Percentiles rank a stretch among this genome's conserved stretches.
Conservation (phyloP, 30 jellyfish, hydroid and myxozoan genomes). For the Cassiopea andromeda region DNA sequence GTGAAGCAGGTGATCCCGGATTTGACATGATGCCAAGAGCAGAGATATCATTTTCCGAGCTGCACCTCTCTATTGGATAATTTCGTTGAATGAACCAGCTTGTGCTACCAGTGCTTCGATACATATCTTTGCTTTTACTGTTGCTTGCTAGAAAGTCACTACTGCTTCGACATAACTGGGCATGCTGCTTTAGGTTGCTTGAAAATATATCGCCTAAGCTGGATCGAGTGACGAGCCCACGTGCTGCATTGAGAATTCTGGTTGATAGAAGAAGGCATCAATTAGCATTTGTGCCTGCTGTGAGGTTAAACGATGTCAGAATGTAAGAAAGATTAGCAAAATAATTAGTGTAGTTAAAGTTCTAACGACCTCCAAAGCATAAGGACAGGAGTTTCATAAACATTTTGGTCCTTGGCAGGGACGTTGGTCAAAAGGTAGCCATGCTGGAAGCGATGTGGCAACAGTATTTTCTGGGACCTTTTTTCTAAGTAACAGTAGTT, state of each 20-base stretch:
- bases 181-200: constrained; percentile 32
- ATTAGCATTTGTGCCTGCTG: not conserved
- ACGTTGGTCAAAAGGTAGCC: too few relatives aligned
- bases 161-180: constrained; percentile 54
- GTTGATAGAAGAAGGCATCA: not conserved
- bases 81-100: constrained; percentile 11
- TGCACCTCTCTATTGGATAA: constrained; percentile 10
- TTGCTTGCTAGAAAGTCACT: constrained; percentile 49
- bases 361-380: too few relatives aligned
- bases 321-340: too few relatives aligned
- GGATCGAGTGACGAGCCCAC: constrained; percentile 53
- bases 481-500: too few relatives aligned
- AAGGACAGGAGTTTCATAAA: too few relatives aligned
- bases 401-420: too few relatives aligned
- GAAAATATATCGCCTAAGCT: constrained; percentile 16
- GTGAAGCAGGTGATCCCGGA: constrained; percentile 37
- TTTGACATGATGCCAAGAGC: constrained; percentile 4
- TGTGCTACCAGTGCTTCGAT: constrained; percentile 7
- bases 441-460: too few relatives aligned
- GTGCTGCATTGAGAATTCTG: constrained; percentile 59
- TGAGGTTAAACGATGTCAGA: too few relatives aligned
- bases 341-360: too few relatives aligned
- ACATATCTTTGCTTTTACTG: not conserved
- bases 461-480: too few relatives aligned
- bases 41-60: constrained; percentile 41